Conservation (phyloP, 2,113 vertebrate species). For the Naja naja region DNA sequence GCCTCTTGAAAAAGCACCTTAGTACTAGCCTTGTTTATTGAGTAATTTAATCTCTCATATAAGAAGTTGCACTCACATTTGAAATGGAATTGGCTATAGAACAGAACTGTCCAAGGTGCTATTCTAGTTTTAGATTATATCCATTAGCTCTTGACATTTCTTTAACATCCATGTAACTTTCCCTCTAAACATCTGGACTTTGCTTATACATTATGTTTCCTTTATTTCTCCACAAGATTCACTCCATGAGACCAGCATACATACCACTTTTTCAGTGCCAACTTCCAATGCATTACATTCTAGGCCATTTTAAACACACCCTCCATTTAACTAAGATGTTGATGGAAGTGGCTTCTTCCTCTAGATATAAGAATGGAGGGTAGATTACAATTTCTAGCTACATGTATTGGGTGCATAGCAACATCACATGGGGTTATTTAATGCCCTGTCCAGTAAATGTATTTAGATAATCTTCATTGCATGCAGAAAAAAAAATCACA, state of each 20-base stretch:
- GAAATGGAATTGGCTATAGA: background rate
- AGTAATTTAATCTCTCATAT: background rate
- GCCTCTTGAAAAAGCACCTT: background rate
- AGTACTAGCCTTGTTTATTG: background rate
- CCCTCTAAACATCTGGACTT: background rate
- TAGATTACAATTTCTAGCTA: background rate
- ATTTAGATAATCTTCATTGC: constrained; percentile 14
- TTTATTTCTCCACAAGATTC: background rate
- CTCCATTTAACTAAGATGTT: background rate
- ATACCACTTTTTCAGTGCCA: background rate
- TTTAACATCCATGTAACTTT: background rate
- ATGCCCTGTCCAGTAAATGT: background rate
- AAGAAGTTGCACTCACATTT: background rate
- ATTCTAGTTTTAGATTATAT: background rate
- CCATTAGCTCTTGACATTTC: background rate
- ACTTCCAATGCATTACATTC: background rate
- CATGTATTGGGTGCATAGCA: background rate
- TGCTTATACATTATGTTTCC: background rate
- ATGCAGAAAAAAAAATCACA: background rate
- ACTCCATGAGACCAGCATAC: background rate
- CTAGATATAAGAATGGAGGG: background rate
- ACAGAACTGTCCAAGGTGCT: constrained; percentile 1
- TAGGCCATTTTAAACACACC: background rate
- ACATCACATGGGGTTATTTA: constrained; percentile 6
- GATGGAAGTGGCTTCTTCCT: background rate